A percentile compares a stretch with the other conserved stretches of the same genome.
Evolutionary conservation across 2,888 invertebrate genomes (phyloP).

Genomic region (Brachypalpus laphriformis): DNA sequence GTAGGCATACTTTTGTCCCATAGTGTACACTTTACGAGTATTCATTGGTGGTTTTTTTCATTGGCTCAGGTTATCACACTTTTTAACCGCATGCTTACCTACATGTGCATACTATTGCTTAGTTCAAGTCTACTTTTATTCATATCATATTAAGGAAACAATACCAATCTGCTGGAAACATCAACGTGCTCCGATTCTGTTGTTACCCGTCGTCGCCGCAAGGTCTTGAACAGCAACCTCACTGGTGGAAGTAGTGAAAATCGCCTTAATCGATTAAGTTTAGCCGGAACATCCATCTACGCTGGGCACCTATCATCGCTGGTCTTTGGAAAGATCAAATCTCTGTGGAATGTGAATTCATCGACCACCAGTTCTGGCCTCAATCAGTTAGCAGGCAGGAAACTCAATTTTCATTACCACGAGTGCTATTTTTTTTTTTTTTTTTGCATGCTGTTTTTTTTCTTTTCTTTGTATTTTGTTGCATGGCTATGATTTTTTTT

Average conservation of each 20-base stretch:
- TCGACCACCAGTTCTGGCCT: constrained; percentile 89
- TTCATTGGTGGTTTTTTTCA: neutral
- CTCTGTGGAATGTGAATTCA: constrained; percentile 92
- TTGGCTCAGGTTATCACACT: constrained; percentile 2
- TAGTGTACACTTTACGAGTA: constrained; percentile 23
- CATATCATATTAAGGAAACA: constrained; percentile 76
- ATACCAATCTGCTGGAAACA: constrained; percentile 81
- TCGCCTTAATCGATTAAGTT: constrained; percentile 81
- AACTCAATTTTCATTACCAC: constrained; percentile 56
- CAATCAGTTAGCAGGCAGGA: constrained; percentile 91
- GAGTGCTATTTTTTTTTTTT: constrained; percentile 54
- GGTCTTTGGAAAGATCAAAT: constrained; percentile 94
- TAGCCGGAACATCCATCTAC: constrained; percentile 82
- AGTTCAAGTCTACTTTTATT: constrained; percentile 48
- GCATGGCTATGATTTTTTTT: constrained; percentile 19
- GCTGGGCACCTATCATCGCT: constrained; percentile 83
- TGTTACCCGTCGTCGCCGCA: constrained; percentile 81
- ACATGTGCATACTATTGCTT: constrained; percentile 19
- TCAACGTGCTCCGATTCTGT: constrained; percentile 82
- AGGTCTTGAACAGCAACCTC: constrained; percentile 80
- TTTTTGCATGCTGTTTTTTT: constrained; percentile 48
- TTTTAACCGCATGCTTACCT: constrained; percentile 1
- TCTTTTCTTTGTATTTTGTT: constrained; percentile 2
- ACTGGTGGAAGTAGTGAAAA: constrained; percentile 79
- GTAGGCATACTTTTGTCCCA: constrained; percentile 9